Evolutionary conservation across 2,888 invertebrate species (phyloP), one percentile per base, ranked within the genome.

Genomic region (Exocentrus adspersus): DNA sequence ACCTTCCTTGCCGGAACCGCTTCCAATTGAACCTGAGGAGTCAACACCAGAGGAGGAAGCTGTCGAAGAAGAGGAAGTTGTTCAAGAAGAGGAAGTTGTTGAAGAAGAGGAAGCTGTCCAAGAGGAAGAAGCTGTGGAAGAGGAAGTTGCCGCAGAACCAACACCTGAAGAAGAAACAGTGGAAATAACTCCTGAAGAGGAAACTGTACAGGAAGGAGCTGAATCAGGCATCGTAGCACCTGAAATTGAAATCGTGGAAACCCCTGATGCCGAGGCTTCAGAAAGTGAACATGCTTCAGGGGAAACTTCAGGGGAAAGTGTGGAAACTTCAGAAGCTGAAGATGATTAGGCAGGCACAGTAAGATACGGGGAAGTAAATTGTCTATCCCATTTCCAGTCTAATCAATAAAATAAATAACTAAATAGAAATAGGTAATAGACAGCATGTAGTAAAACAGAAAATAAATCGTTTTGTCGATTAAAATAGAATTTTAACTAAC

Each of bases 1-100:
- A n/a, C n/a, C n/a, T n/a, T n/a, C n/a, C n/a, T 51, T 28, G 45
- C 53, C 60, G 46, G 46, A 41, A 48, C 12, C 48, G 1, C 9
- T 4, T n/a, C 48, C 48, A 48, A n/a, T n/a, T n/a, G n/a, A n/a
- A n/a, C n/a, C n/a, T n/a, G n/a, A n/a, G n/a, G n/a, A n/a, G n/a
- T n/a, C n/a, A n/a, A 16, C 16, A 17, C 14, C 30, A 2, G 30
- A 50, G 9, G 30, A 16, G 14, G 21, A 30, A 12, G 17, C 7
- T 3, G 24, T 24, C 7, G 4, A 3, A 5, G 24, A 24, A 24
- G 24, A 24, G 3, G 24, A 24, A 5, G 7, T 24, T 24, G 7
- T 24, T n/a, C 17, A n/a, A 46, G 46, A 46, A 46, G 46, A 20
- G 3, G 46, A 20, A 10, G 46, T 20, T 1, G 46, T 20, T 17